These are phyloP conservation scores for Atherix ibis DNA, from an alignment of 2,888 invertebrate species.

Conservation along the genomic window DNA sequence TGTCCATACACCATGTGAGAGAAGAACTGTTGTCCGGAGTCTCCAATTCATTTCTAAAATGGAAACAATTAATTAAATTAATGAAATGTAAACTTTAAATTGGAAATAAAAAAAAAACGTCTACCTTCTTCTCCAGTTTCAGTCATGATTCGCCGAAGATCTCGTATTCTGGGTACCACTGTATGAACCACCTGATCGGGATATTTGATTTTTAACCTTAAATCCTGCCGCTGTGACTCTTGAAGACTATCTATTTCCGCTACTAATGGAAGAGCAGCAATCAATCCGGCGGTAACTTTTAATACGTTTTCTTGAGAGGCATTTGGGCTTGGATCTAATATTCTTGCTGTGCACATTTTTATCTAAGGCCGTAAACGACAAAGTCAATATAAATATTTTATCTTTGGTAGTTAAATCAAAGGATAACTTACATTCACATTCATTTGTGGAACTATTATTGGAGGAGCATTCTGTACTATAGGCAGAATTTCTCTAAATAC, in stretches of 20 bases:
- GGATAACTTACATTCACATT: conserved; percentile 39
- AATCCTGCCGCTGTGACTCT: conserved; percentile 47
- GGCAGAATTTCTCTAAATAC: conserved; percentile 65
- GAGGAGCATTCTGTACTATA: conserved; percentile 50
- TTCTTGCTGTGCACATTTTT: conserved; percentile 61
- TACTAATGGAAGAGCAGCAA: conserved; percentile 73
- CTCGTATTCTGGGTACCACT: conserved; percentile 59
- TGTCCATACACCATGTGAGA: conserved; percentile 78
- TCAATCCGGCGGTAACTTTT: conserved; percentile 85
- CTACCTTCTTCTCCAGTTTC: conserved; percentile 40
- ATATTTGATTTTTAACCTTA: conserved; percentile 76
- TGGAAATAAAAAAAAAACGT: no score
- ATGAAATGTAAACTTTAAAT: no score
- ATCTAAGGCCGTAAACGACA: no score
- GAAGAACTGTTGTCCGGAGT: conserved; percentile 68
- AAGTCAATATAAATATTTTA: no score
- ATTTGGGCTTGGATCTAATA: conserved; percentile 71
- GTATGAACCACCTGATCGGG: conserved; percentile 83
- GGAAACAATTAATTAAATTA: conserved; percentile 4
- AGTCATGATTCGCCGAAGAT: conserved; percentile 49
- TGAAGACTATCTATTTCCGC: conserved; percentile 71
- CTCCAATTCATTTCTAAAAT: conserved; percentile 33
- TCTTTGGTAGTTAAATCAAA: no score
- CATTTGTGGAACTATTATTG: conserved; percentile 49
- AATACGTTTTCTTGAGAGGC: conserved; percentile 59